These are phyloP conservation scores for Charanyca ferruginea DNA, from an alignment of 2,888 invertebrate genomes.

Conservation along the genomic window DNA sequence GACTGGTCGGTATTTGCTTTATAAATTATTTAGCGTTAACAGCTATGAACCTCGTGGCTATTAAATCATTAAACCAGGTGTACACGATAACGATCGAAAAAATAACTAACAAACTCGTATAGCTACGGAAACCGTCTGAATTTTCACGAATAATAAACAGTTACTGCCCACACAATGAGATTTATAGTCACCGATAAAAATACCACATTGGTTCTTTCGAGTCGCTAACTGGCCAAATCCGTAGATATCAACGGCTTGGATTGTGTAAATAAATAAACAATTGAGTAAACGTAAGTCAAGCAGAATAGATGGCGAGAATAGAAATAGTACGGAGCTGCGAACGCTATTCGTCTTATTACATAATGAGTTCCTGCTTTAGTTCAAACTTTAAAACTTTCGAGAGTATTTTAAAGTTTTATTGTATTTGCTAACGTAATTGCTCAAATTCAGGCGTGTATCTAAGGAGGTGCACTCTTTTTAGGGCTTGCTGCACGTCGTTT, in stretches of 20 bases:
- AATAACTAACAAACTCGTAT: slow-evolving; percentile 54
- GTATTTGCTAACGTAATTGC: too few relatives aligned
- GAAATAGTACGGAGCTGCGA: slow-evolving; percentile 17
- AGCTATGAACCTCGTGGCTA: slow-evolving; percentile 48
- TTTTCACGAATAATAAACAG: slow-evolving; percentile 79
- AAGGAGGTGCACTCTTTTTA: too few relatives aligned
- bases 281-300: slow-evolving; percentile 56
- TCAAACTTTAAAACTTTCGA: background rate
- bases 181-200: slow-evolving; percentile 86
- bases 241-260: slow-evolving; percentile 55
- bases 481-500: too few relatives aligned
- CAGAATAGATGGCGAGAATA: slow-evolving; percentile 42
- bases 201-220: slow-evolving; percentile 81
- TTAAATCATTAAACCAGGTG: slow-evolving; percentile 72
- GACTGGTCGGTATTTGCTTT: slow-evolving; percentile 52
- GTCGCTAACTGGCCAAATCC: slow-evolving; percentile 73
- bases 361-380: background rate
- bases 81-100: slow-evolving; percentile 52
- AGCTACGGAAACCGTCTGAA: slow-evolving; percentile 68
- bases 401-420: too few relatives aligned
- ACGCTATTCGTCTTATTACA: background rate
- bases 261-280: slow-evolving; percentile 74
- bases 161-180: slow-evolving; percentile 85
- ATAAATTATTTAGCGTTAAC: slow-evolving; percentile 60
- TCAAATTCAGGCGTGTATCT: too few relatives aligned